phyloP scores from a whole-genome alignment of 2,888 invertebrate species.

The Mythimna albipuncta region DNA sequence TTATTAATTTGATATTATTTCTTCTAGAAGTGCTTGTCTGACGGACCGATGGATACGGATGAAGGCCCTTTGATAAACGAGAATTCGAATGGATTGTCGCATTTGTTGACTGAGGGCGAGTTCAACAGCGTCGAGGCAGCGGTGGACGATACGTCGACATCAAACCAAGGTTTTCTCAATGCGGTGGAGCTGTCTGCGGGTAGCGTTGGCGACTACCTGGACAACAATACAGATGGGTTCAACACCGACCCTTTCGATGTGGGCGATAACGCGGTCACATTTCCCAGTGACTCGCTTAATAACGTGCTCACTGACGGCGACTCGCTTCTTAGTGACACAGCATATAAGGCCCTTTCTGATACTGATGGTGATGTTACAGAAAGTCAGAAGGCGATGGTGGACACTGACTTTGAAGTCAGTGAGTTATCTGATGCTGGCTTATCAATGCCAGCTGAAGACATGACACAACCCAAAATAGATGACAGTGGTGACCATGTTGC shows the following conservation, averaged over 20 bases:
- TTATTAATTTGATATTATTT: slow-evolving; percentile 16
- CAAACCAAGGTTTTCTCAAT: slow-evolving; percentile 87
- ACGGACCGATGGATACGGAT: slow-evolving; percentile 85
- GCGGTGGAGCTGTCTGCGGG: slow-evolving; percentile 87
- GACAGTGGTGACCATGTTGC: slow-evolving; percentile 59
- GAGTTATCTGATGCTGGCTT: slow-evolving; percentile 69
- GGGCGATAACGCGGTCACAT: slow-evolving; percentile 86
- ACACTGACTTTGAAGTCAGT: slow-evolving; percentile 71
- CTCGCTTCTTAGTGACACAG: slow-evolving; percentile 80
- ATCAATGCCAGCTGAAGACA: slow-evolving; percentile 64
- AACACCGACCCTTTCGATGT: slow-evolving; percentile 85
- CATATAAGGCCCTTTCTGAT: slow-evolving; percentile 77
- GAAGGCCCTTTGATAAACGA: slow-evolving; percentile 87
- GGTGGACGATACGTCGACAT: slow-evolving; percentile 86
- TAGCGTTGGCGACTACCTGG: slow-evolving; percentile 87
- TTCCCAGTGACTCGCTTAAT: slow-evolving; percentile 83
- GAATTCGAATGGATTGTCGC: slow-evolving; percentile 87
- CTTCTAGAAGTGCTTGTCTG: slow-evolving; percentile 84
- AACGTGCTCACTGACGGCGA: slow-evolving; percentile 84
- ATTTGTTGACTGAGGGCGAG: slow-evolving; percentile 86
- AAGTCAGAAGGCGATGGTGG: slow-evolving; percentile 71
- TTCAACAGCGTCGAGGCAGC: slow-evolving; percentile 86
- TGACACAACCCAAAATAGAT: slow-evolving; percentile 59
- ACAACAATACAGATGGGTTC: slow-evolving; percentile 82
- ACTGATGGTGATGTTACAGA: slow-evolving; percentile 80